Evolutionary conservation across 2,797 vertebrate genomes (phyloP).

Genomic region (Halcyon leucocephala): DNA sequence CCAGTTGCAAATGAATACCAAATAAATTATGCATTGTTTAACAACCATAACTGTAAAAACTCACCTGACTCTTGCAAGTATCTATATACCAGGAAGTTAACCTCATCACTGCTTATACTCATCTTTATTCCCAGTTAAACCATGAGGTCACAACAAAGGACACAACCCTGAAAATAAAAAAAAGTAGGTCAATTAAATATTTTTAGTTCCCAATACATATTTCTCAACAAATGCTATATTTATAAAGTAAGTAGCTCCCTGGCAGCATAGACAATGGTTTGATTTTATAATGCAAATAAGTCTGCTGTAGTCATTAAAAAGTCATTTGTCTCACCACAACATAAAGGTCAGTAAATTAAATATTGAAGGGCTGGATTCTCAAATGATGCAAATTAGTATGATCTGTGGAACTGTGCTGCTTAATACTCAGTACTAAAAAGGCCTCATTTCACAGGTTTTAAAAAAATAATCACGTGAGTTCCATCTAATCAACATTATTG

Average conservation of each 20-base stretch:
- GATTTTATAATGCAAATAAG: constrained; percentile 41
- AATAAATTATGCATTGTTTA: constrained; percentile 46
- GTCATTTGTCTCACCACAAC: constrained; percentile 36
- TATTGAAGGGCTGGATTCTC: not conserved
- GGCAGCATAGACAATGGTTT: not conserved
- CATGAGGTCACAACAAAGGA: constrained; percentile 99
- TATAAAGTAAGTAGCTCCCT: not conserved
- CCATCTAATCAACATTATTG: not conserved
- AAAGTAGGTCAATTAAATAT: constrained; percentile 71
- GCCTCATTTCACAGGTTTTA: not conserved
- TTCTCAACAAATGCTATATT: constrained; percentile 12
- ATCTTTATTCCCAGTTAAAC: constrained; percentile 99
- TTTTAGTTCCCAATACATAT: constrained; percentile 27
- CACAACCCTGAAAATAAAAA: constrained; percentile 85
- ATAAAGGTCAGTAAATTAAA: constrained; percentile 55
- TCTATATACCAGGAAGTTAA: constrained; percentile 99
- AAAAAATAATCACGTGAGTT: not conserved
- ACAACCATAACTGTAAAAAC: constrained; percentile 69
- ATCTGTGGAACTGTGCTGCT: not conserved
- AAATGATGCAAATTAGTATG: not conserved
- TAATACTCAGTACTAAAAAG: not conserved
- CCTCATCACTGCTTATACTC: constrained; percentile 99
- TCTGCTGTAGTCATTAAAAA: constrained; percentile 25
- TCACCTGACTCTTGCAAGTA: constrained; percentile 99
- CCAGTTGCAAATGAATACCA: constrained; percentile 47